Base-by-base conservation (phyloP, 2,113 vertebrate species). In the Cyrtonyx montezumae region DNA sequence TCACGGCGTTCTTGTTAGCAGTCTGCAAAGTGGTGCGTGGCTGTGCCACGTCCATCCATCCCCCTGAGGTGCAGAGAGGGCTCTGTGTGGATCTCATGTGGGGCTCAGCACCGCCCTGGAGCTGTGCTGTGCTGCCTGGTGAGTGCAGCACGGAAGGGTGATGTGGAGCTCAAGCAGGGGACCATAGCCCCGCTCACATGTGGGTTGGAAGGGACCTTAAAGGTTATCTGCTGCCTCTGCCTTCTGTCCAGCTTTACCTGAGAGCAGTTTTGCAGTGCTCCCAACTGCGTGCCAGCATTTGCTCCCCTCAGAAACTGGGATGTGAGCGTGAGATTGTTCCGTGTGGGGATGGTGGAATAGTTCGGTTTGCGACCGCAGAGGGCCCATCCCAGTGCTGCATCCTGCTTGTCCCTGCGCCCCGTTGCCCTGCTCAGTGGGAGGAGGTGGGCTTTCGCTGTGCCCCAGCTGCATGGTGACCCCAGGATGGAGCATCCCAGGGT, bases 91-190 rank as follows among this genome's bases (percentile, higher is more conserved):
- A 70, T 76, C 81, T 92, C 13, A 0, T 19, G 0, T 42, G 13
- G 80, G 65, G 91, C 59, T 89, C 56, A 1, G 12, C 61, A 1
- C 71, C 22, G 88, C 94, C 92, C 95, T 92, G 95, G 94, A 96
- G 84, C 68, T 92, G 79, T 55, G 15, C 23, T 1, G 61, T 8
- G 4, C 65, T 86, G 79, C 79, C 87, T 80, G 79, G 67, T 88
- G 53, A 91, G 43, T 1, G 59, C 81, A 37, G 85, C 0, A 1
- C 70, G 0, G 21, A 71, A 68, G 69, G 65, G 43, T 0, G 1
- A 58, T 9, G 43, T 8, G 30, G 77, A 84, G 77, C 69, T 78
- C 68, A 21, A 5, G 34, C 23, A 2, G 42, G 61, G 79, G 13
- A 90, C 51, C 0, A 5, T 78, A 56, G 8, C 59, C 22, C 46